Evolutionary conservation across 2,797 vertebrate species (phyloP).

Genomic region (Sebastolobus altivelis): DNA sequence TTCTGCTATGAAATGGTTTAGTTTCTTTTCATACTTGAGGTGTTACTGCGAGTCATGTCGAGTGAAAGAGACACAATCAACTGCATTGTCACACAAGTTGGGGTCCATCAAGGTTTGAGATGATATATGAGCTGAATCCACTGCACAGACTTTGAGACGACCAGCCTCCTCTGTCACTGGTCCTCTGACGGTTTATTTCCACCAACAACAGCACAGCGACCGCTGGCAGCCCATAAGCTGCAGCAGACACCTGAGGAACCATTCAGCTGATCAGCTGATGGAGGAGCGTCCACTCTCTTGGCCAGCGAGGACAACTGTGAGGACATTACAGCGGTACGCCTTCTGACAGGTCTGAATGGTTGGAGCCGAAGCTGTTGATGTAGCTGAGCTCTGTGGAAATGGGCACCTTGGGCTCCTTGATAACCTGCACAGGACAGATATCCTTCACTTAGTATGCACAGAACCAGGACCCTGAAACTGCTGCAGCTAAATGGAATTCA

Average conservation of each 20-base stretch:
- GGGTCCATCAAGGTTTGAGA: slow-evolving; percentile 28
- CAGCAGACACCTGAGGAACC: slow-evolving; percentile 32
- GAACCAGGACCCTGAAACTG: neutral
- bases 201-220: neutral
- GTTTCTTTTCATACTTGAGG: slow-evolving; percentile 19
- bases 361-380: slow-evolving; percentile 82
- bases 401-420: slow-evolving; percentile 65
- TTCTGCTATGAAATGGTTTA: slow-evolving; percentile 9
- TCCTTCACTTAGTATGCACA: neutral
- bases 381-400: slow-evolving; percentile 78
- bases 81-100: slow-evolving; percentile 12
- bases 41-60: slow-evolving; percentile 8
- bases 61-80: slow-evolving; percentile 4
- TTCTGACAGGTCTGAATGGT: slow-evolving; percentile 87
- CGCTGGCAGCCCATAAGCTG: slow-evolving; percentile 4
- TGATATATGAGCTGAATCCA: slow-evolving; percentile 24
- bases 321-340: slow-evolving; percentile 81
- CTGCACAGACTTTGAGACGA: slow-evolving; percentile 7
- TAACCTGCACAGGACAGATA: slow-evolving; percentile 68
- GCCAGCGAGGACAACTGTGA: slow-evolving; percentile 4
- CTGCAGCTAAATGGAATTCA: neutral
- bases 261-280: slow-evolving; percentile 16
- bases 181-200: slow-evolving; percentile 31
- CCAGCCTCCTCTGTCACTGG: neutral
- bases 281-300: slow-evolving; percentile 22